Conservation (phyloP, 2,797 vertebrate species). For the Brachymystax lenok region DNA sequence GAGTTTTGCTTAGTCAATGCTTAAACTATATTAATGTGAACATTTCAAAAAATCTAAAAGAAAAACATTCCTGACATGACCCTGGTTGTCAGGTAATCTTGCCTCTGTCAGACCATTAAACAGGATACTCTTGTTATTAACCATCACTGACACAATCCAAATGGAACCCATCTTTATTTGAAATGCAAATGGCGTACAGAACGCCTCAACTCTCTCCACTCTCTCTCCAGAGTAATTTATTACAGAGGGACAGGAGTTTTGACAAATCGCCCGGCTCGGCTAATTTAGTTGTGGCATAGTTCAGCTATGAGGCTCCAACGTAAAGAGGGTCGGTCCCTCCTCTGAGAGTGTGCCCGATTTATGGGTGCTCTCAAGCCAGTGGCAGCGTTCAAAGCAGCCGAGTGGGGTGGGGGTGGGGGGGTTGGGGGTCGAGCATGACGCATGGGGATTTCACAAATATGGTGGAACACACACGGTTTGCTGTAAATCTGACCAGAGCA, state of each 20-base stretch:
- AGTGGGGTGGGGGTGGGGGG: conserved; percentile 79
- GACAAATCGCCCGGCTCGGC: conserved; percentile 95
- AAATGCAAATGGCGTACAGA: conserved; percentile 62
- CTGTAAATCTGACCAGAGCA: conserved; percentile 78
- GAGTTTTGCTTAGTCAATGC: conserved; percentile 30
- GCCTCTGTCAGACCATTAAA: conserved; percentile 35
- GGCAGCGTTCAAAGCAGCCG: conserved; percentile 87
- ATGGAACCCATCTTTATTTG: conserved; percentile 77
- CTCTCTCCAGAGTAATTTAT: conserved; percentile 83
- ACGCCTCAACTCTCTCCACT: conserved; percentile 58
- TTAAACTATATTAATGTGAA: conserved; percentile 49
- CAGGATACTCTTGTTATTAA: conserved; percentile 32
- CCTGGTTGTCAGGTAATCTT: conserved; percentile 50
- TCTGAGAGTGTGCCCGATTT: conserved; percentile 81
- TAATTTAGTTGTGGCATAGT: conserved; percentile 94
- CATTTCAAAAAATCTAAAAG: conserved; percentile 37
- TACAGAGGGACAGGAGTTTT: conserved; percentile 84
- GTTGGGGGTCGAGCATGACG: conserved; percentile 66
- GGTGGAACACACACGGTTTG: conserved; percentile 80
- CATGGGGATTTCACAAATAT: conserved; percentile 86
- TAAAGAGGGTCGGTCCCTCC: conserved; percentile 78
- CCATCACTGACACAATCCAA: conserved; percentile 76
- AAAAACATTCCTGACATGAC: conserved; percentile 49
- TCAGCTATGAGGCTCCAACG: conserved; percentile 95
- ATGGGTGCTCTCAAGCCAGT: conserved; percentile 85